Evolutionary conservation across 2,113 vertebrate species (phyloP).

Genomic region (Phodopus roborovskii): DNA sequence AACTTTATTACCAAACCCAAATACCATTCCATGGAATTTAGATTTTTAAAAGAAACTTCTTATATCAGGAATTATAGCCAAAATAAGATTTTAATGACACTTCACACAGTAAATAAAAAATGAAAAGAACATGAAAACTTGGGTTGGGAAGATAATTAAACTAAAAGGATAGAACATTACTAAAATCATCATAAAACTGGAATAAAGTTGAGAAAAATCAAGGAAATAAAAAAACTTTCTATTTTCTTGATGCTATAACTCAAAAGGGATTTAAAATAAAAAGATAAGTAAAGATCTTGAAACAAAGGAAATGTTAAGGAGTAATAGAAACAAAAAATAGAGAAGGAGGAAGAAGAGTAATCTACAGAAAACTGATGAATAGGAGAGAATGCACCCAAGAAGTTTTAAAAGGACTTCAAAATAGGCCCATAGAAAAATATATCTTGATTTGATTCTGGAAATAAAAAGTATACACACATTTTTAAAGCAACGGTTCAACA

Average conservation of each 20-base stretch:
- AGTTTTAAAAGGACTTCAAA: neutral
- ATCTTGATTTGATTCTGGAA: slow-evolving; percentile 6
- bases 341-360: neutral
- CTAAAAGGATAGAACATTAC: neutral
- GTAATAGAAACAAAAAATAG: too few species aligned
- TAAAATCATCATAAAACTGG: neutral
- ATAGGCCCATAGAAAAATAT: neutral
- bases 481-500: slow-evolving; percentile 24
- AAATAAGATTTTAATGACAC: neutral
- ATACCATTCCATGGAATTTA: neutral
- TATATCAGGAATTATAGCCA: neutral
- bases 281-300: neutral
- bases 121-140: neutral
- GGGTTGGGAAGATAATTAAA: neutral
- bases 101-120: neutral
- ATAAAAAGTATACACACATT: neutral
- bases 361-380: neutral
- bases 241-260: neutral
- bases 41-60: neutral
- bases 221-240: neutral
- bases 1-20: neutral
- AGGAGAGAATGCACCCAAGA: neutral
- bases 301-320: neutral
- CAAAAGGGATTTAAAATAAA: neutral
- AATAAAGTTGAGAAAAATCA: neutral